Base-by-base conservation (phyloP, 1,140 invertebrate genomes). In the Thaumetopoea pityocampa region DNA sequence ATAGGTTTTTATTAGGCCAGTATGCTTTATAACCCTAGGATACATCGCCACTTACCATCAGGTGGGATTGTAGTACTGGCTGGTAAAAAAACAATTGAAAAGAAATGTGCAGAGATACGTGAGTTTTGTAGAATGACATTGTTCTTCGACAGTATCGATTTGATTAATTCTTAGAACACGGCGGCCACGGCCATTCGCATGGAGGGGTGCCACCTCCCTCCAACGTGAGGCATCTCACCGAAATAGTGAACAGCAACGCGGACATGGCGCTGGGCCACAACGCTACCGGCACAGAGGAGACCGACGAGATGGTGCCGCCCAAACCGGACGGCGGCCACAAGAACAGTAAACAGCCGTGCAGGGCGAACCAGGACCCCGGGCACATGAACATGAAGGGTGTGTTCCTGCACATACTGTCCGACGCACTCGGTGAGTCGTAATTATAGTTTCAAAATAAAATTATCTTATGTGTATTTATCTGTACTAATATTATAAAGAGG, bases 311-410 rank as follows among this genome's bases (percentile, higher is more conserved):
- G 51, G 93, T 90, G 23, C 82, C 86, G 3, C 71, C 73, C 0
- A 73, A 67, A 15, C 9, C 70, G n/a, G 47, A 52, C 27, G 71
- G 72, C 34, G 27, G 56, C 15, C 46, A 66, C 7, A 72, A 53
- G 36, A 73, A 52, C 22, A 53, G 51, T 7, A 50, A 67, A 14
- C 81, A 85, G 16, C 79, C 81, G 1, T 63, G 60, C 12, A 58
- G 60, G 7, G 42, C 86, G 8, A 63, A 86, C 57, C 22, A 50
- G 79, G 89, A 91, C 60, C 88, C 92, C 0, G 90, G 90, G 12
- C 93, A 98, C 66, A 93, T 99, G 92, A 99, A 99, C 70, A 99
- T 99, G 94, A 89, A 93, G 29, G 97, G 96, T 8, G 98, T 99
- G 1, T 99, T 99, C 74, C 87, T 99, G 24, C 98, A 99, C 83